These are phyloP conservation scores for Cherax destructor DNA, from an alignment of 1,140 invertebrate species.

Conservation along the genomic window DNA sequence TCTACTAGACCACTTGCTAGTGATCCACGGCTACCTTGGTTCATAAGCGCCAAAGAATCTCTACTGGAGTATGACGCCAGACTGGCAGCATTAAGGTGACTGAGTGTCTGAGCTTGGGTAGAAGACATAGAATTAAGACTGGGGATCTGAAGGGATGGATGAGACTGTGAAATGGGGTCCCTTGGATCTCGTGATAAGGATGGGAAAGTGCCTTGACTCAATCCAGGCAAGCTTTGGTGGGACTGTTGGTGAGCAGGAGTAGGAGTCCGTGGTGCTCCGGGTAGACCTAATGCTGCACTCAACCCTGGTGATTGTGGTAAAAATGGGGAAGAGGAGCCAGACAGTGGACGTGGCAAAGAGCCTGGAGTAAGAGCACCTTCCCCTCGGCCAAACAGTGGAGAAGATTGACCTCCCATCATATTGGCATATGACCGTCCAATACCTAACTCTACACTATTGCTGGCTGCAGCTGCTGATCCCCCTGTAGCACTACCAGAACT, in stretches of 20 bases:
- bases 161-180: conserved; percentile 70
- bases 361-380: conserved; percentile 70
- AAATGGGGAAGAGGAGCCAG: conserved; percentile 70
- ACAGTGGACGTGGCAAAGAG: conserved; percentile 63
- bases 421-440: conserved; percentile 70
- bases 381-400: conserved; percentile 69
- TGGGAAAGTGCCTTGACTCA: conserved; percentile 69
- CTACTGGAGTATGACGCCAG: conserved; percentile 75
- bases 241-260: conserved; percentile 72
- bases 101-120: conserved; percentile 70
- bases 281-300: conserved; percentile 67
- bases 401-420: conserved; percentile 69
- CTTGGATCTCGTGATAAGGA: conserved; percentile 63
- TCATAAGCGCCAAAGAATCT: conserved; percentile 77
- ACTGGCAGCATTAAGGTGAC: conserved; percentile 74
- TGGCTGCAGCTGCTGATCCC: conserved; percentile 43
- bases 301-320: conserved; percentile 70
- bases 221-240: conserved; percentile 58
- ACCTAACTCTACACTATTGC: conserved; percentile 68
- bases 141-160: conserved; percentile 70
- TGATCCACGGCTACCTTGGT: conserved; percentile 72
- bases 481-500: conserved; percentile 46
- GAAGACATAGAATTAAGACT: conserved; percentile 68
- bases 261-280: conserved; percentile 69
- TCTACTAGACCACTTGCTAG: conserved; percentile 76